Evolutionary conservation across 2,888 invertebrate genomes (phyloP), one percentile per base, ranked within the genome.

Genomic region (Sesia bembeciformis): DNA sequence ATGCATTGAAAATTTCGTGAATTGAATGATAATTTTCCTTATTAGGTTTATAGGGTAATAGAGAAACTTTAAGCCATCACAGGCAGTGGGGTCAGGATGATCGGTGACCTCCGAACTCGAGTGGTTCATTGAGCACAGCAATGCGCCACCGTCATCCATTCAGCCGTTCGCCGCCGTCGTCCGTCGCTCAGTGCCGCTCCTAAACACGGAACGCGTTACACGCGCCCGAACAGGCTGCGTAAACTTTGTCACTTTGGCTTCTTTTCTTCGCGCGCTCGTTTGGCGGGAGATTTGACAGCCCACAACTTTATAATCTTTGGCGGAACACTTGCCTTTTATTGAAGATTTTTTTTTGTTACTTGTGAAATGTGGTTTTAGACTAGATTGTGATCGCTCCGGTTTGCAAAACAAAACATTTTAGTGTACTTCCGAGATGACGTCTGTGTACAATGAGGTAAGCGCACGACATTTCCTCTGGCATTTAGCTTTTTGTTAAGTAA

Each of bases 121-220:
- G 78, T 82, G 84, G 77, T 85, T 85, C 88, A 89, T 86, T 87
- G 87, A 87, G 84, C 75, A 78, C 76, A 78, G 73, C 83, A 84
- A 83, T 80, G 79, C 77, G 70, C 62, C 65, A 64, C 67, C 72
- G 70, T 67, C 75, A 74, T 72, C 75, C 85, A 84, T 81, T 85
- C 77, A 84, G 73, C 70, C 73, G 70, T 63, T 65, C 68, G 61
- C 66, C 57, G 60, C 56, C 58, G 59, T 61, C 65, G 74, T 71
- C 68, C 73, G 72, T 67, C 69, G 78, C 74, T 84, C 85, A 85
- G 85, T 86, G 81, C 76, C 77, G 78, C 74, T 78, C 74, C 81
- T 75, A 84, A 86, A 78, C 88, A 79, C 81, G 77, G 83, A 73
- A 78, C 87, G 87, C 79, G 80, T 70, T 75, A 86, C 88, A 86